Conservation (phyloP, 2,113 vertebrate species). For the Gadus macrocephalus region DNA sequence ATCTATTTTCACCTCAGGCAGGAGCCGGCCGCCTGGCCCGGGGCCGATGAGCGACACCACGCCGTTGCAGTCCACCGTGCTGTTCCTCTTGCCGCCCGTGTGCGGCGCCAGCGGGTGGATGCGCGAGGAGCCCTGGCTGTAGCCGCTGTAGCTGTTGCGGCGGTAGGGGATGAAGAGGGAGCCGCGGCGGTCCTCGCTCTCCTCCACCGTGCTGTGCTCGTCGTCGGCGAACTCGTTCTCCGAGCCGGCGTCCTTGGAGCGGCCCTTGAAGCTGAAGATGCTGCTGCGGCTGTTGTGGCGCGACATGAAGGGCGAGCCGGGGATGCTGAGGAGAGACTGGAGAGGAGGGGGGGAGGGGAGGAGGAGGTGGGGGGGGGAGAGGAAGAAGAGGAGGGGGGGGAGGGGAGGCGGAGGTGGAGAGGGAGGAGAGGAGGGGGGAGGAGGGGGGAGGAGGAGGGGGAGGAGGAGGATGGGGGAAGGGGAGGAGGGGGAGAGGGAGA, state of each 20-base stretch:
- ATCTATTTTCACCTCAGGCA: conserved; percentile 98
- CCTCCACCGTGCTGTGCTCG: conserved; percentile 96
- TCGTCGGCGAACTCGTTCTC: conserved; percentile 98
- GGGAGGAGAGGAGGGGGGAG: too few species aligned
- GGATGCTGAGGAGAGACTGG: conserved; percentile 95
- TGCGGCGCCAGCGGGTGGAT: conserved; percentile 89
- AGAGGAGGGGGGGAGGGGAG: conserved; percentile 7
- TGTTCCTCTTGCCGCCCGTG: conserved; percentile 88
- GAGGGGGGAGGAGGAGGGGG: too few species aligned
- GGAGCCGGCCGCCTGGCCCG: conserved; percentile 86
- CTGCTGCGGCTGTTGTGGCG: conserved; percentile 98
- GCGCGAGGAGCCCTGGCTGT: conserved; percentile 91
- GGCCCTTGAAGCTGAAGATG: conserved; percentile 95
- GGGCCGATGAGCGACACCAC: conserved; percentile 96
- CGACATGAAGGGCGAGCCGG: conserved; percentile 93
- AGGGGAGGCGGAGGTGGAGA: conserved; percentile 9
- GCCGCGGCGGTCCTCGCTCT: conserved; percentile 90
- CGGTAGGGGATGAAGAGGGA: conserved; percentile 95
- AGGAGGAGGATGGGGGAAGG: too few species aligned
- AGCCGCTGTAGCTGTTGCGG: conserved; percentile 93
- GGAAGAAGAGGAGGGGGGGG: conserved; percentile 5
- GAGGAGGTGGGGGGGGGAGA: conserved; percentile 5
- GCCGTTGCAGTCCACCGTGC: conserved; percentile 97
- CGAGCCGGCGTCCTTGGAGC: conserved; percentile 86
- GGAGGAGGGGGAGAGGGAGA: too few species aligned